phyloP scores from a whole-genome alignment of 2,113 vertebrate species.

The Cynopterus brachyotis region DNA sequence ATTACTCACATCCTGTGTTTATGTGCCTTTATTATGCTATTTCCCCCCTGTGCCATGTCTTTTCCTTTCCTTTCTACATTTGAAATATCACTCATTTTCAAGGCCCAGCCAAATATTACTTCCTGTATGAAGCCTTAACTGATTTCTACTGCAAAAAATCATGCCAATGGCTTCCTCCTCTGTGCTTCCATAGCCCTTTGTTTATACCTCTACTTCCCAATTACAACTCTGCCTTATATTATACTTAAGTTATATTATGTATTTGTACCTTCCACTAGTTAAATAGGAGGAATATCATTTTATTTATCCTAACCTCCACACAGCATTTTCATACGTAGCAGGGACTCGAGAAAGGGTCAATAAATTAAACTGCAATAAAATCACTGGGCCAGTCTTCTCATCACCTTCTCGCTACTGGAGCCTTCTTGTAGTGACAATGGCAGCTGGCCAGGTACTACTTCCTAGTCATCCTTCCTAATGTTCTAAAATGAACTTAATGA shows the following conservation, averaged over 20 bases:
- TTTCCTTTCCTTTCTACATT: slow-evolving; percentile 24
- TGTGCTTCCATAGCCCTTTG: background rate
- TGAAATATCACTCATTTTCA: slow-evolving; percentile 28
- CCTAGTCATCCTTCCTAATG: background rate
- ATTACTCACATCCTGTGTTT: background rate
- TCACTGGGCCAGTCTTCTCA: background rate
- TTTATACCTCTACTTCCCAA: background rate
- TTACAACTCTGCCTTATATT: background rate
- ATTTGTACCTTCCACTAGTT: background rate
- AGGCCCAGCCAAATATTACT: slow-evolving; percentile 25
- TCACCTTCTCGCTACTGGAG: background rate
- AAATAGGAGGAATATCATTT: background rate
- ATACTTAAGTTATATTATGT: background rate
- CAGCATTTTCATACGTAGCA: background rate
- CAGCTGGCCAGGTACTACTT: background rate
- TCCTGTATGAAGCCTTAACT: slow-evolving; percentile 44
- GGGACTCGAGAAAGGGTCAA: background rate
- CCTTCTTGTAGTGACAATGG: background rate
- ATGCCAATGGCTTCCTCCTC: slow-evolving; percentile 13
- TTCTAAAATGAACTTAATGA: slow-evolving; percentile 9
- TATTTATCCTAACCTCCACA: background rate
- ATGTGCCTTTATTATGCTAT: background rate
- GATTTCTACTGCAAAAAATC: background rate
- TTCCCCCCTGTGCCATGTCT: background rate
- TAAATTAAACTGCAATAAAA: slow-evolving; percentile 16